Evolutionary conservation across 1,140 invertebrate genomes (phyloP).

Genomic region (Geopemphigus sp.): DNA sequence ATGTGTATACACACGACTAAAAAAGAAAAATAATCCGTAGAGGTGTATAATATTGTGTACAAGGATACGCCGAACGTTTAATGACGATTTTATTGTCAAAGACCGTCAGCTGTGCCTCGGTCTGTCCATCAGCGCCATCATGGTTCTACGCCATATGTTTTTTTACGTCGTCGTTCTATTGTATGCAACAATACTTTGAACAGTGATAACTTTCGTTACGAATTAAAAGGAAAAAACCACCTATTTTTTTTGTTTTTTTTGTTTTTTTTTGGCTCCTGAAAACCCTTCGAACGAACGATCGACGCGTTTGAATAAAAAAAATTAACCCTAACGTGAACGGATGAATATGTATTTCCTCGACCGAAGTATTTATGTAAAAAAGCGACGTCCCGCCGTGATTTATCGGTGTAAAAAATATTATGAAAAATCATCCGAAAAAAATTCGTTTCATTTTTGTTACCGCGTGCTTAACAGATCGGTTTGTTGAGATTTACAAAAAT

Average conservation of each 20-base stretch:
- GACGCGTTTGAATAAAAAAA: not conserved
- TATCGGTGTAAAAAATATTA: not conserved
- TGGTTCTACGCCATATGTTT: conserved; percentile 16
- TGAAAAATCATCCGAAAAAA: not conserved
- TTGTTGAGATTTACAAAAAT: conserved; percentile 10
- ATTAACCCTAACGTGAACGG: conserved; percentile 5
- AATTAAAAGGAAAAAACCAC: not conserved
- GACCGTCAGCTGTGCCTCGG: conserved; percentile 35
- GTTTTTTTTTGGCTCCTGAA: not conserved
- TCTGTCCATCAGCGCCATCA: conserved; percentile 20
- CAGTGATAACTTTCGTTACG: conserved; percentile 20
- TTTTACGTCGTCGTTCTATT: conserved; percentile 6
- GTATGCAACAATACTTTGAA: conserved; percentile 17
- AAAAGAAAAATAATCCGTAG: not conserved
- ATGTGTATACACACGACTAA: not conserved
- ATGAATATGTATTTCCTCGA: not conserved
- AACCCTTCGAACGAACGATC: not conserved
- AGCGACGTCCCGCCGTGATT: conserved; percentile 10
- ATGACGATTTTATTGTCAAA: conserved; percentile 45
- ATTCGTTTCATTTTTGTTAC: not conserved
- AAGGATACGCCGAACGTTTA: conserved; percentile 16
- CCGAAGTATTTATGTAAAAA: not conserved
- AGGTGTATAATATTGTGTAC: not conserved
- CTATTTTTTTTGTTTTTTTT: no score
- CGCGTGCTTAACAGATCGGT: not conserved